Conservation (phyloP, 2,797 vertebrate genomes). For the Brachyrhaphis roseni region DNA sequence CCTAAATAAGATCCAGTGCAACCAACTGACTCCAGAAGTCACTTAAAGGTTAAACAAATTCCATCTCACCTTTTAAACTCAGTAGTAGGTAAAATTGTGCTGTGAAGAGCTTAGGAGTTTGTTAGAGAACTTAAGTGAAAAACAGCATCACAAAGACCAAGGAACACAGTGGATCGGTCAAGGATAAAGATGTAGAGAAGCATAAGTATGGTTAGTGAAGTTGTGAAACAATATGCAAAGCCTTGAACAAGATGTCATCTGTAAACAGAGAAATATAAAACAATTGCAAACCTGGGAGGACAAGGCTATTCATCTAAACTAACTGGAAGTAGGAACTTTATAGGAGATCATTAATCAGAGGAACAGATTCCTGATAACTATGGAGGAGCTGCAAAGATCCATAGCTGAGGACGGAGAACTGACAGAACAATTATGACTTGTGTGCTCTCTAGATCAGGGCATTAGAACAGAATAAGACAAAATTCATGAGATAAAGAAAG, state of each 20-base stretch:
- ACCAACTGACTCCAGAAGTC: neutral
- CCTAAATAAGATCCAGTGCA: neutral
- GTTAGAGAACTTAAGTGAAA: neutral
- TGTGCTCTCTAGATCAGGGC: neutral
- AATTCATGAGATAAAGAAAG: neutral
- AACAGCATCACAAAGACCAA: neutral
- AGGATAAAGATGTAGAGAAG: neutral
- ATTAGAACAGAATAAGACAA: neutral
- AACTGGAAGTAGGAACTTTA: neutral
- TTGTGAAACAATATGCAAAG: neutral
- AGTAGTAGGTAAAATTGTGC: neutral
- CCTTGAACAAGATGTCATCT: neutral
- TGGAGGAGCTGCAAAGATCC: neutral
- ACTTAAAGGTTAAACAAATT: neutral
- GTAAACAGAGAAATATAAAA: neutral
- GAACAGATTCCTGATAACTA: neutral
- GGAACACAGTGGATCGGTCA: neutral
- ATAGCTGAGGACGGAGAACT: neutral
- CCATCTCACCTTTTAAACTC: neutral
- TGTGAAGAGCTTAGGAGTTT: neutral
- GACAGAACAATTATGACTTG: neutral
- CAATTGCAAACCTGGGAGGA: neutral
- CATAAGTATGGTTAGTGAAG: neutral
- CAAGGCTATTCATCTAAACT: neutral
- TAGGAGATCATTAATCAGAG: neutral